Conservation (phyloP, 37 sponge, comb jelly and placozoan genomes). For the Eunapius fragilis region DNA sequence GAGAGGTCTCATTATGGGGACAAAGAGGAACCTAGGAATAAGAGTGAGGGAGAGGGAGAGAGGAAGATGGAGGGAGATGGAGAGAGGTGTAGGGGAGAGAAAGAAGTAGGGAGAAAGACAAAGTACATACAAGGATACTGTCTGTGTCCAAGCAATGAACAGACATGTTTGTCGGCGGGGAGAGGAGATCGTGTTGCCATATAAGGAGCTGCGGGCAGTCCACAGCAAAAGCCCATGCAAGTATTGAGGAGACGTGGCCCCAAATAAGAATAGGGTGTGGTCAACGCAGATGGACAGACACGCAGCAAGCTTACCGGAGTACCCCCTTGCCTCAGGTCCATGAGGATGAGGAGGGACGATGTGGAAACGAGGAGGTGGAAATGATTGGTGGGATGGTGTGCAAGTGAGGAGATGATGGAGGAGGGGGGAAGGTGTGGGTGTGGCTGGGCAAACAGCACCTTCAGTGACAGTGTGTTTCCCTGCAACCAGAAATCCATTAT, state of each 20-base stretch:
- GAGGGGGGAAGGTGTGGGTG: neutral
- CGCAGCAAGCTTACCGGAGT: neutral
- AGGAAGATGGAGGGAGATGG: too few species aligned
- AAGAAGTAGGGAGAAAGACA: too few species aligned
- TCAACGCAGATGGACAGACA: neutral
- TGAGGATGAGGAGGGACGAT: slow-evolving; percentile 8
- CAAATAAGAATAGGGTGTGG: too few species aligned
- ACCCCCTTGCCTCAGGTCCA: slow-evolving; percentile 39
- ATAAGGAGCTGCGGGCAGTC: neutral
- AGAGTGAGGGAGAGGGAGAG: too few species aligned
- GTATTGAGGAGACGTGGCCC: too few species aligned
- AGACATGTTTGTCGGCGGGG: neutral
- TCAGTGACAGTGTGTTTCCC: neutral
- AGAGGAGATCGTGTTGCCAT: neutral
- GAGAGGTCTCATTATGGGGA: too few species aligned
- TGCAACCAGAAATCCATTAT: too few species aligned
- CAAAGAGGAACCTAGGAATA: too few species aligned
- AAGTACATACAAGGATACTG: neutral
- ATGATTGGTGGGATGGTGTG: slow-evolving; percentile 30
- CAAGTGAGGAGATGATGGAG: slow-evolving; percentile 19
- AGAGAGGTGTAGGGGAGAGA: too few species aligned
- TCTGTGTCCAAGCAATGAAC: neutral
- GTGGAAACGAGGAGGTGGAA: slow-evolving; percentile 48
- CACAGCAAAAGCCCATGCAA: too few species aligned
- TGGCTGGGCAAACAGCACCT: slow-evolving; percentile 15